Conservation (phyloP, 2,113 vertebrate species). For the Leptobrachium ailaonicum region DNA sequence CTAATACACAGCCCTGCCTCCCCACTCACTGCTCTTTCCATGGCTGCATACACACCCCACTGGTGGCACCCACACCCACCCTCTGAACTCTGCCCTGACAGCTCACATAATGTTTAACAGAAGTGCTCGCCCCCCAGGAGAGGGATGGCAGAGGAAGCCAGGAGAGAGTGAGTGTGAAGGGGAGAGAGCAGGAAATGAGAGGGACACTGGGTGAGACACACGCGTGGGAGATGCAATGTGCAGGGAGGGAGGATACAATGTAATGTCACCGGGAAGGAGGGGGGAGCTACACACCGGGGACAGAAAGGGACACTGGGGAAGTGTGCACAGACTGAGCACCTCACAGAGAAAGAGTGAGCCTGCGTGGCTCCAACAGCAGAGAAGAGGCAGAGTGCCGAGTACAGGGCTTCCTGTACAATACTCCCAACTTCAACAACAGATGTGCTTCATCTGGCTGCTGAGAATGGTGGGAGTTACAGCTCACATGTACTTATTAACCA, state of each 20-base stretch:
- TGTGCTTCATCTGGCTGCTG: too few species aligned
- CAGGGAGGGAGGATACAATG: slow-evolving; percentile 1
- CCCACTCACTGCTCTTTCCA: slow-evolving; percentile 18
- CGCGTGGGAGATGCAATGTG: slow-evolving; percentile 1
- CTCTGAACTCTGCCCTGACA: slow-evolving; percentile 37
- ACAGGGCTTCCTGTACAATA: neutral
- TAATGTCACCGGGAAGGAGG: neutral
- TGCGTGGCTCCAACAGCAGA: too few species aligned
- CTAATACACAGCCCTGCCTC: slow-evolving; percentile 11
- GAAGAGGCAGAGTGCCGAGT: neutral
- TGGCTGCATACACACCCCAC: slow-evolving; percentile 17
- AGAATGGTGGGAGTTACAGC: too few species aligned
- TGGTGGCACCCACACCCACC: slow-evolving; percentile 36
- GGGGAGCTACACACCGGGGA: neutral
- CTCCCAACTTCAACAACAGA: too few species aligned
- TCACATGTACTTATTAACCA: too few species aligned
- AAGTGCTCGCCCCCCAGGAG: neutral
- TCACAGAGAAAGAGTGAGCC: too few species aligned
- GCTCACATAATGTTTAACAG: slow-evolving; percentile 18
- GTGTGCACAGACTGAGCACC: too few species aligned
- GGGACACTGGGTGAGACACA: neutral
- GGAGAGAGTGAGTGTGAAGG: too few species aligned
- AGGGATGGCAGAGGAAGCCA: neutral
- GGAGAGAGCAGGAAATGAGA: neutral
- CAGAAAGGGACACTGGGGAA: too few species aligned